These are phyloP conservation scores for Sinosuthora webbiana DNA, from an alignment of 2,113 vertebrate genomes.

Conservation along the genomic window DNA sequence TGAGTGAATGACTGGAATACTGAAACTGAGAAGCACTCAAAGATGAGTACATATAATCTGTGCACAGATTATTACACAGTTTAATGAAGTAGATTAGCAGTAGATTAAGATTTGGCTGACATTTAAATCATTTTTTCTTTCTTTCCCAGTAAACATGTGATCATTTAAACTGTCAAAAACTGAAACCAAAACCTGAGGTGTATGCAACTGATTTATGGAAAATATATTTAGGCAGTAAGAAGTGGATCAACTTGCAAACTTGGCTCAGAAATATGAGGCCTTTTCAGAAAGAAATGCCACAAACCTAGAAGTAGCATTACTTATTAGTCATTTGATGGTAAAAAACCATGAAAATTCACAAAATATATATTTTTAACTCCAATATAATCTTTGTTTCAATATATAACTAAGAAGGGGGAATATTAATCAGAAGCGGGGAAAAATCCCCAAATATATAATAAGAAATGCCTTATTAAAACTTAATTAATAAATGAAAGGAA, in stretches of 20 bases:
- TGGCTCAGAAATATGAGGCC: background rate
- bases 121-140: background rate
- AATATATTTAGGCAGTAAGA: background rate
- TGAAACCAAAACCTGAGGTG: background rate
- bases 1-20: background rate
- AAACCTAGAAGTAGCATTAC: background rate
- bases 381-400: background rate
- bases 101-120: background rate
- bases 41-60: background rate
- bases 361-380: background rate
- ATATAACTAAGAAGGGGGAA: background rate
- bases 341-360: background rate
- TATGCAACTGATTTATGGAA: background rate
- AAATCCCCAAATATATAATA: background rate
- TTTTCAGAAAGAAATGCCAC: background rate
- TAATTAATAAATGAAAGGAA: background rate
- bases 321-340: background rate
- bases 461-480: background rate
- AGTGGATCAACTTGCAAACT: background rate
- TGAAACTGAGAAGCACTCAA: background rate
- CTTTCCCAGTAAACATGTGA: background rate
- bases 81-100: background rate
- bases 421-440: background rate
- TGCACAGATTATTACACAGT: background rate
- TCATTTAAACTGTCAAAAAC: background rate